phyloP scores from a whole-genome alignment of 2,888 invertebrate species.

The Nomada hirtipes region DNA sequence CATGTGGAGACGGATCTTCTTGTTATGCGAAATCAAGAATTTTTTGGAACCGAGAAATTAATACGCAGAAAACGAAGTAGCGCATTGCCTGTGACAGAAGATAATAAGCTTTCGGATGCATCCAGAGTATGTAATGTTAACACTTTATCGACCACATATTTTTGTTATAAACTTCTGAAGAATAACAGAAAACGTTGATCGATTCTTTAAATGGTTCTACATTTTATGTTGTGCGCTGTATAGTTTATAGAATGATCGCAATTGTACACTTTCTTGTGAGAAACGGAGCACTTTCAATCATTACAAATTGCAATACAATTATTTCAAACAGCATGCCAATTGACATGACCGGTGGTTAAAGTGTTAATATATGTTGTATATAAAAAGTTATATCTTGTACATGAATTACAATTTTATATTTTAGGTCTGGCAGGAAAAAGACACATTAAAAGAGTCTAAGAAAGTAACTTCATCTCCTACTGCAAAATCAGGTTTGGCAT shows the following conservation, averaged over 20 bases:
- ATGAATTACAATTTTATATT: constrained; percentile 38
- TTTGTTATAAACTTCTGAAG: no score
- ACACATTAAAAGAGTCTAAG: constrained; percentile 85
- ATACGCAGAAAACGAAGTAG: constrained; percentile 79
- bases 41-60: constrained; percentile 54
- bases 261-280: not conserved
- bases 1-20: constrained; percentile 76
- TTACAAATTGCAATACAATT: no score
- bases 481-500: constrained; percentile 80
- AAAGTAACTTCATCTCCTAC: constrained; percentile 84
- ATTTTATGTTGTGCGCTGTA: no score
- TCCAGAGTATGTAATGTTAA: constrained; percentile 73
- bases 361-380: not conserved
- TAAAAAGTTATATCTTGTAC: not conserved
- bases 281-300: no score
- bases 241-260: not conserved
- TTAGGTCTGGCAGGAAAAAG: constrained; percentile 80
- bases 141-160: no score
- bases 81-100: constrained; percentile 77
- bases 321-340: no score
- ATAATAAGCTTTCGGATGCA: constrained; percentile 80
- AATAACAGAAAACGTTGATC: no score
- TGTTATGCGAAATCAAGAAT: constrained; percentile 40
- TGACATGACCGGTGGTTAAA: not conserved
- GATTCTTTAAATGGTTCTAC: no score